Evolutionary conservation across 2,797 vertebrate genomes (phyloP), one percentile per base, ranked within the genome.

Genomic region (Darevskia nairensis): DNA sequence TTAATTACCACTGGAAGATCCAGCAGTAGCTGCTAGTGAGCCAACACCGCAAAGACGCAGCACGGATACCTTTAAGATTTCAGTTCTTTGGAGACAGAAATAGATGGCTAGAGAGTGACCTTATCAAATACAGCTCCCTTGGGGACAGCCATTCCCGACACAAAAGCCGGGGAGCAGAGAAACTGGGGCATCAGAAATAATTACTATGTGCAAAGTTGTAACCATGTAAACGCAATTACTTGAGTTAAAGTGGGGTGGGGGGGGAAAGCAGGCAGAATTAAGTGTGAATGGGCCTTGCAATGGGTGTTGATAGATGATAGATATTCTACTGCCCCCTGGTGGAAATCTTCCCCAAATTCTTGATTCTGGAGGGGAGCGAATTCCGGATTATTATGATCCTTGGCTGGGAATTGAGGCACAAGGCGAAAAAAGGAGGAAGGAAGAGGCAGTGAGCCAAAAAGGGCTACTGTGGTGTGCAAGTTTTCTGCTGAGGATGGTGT

Each of bases 131-230:
- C 50, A n/a, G 77, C 50, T 85, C 77, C 88, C 69, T 80, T 79
- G 66, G 46, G 87, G 64, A 41, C 13, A 84, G 74, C 82, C 81
- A 71, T 88, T 80, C 50, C 68, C 59, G 64, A 35, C 69, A 80
- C 66, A 72, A 85, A 89, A 46, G 78, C 46, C 55, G 19, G 59
- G 39, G 80, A 55, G 74, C 87, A 64, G 68, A 80, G 55, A 88
- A 89, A 85, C 68, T 84, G 88, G 77, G 68, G n/a, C 81, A 84
- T 72, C 81, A 50, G 81, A 84, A 85, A 85, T 75, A 80, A 85
- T 68, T 55, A 80, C 78, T 61, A n/a, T 61, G 83, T 80, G 69
- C 71, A 85, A 80, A 85, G 77, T 74, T 80, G 82, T 88, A 84
- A 41, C 46, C 74, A 69, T 35, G 23, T 80, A 75, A 69, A 35